These are phyloP conservation scores for Melanostigma gelatinosum DNA, from an alignment of 2,113 vertebrate genomes.

Conservation along the genomic window DNA sequence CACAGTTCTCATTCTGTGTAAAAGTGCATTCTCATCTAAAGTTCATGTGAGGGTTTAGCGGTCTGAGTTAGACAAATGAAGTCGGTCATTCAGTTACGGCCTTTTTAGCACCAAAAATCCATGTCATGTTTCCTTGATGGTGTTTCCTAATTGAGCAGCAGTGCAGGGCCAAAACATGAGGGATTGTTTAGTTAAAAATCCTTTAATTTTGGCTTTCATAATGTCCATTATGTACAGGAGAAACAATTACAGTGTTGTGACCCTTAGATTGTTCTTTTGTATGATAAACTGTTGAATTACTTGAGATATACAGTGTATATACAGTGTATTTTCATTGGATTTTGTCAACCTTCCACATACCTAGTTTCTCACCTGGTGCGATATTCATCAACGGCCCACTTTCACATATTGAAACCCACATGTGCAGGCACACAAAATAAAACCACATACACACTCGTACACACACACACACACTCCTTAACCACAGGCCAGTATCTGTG, in stretches of 20 bases:
- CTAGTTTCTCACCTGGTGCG: constrained; percentile 57
- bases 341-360: neutral
- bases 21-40: neutral
- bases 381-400: constrained; percentile 59
- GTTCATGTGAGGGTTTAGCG: neutral
- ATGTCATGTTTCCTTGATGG: neutral
- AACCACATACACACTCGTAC: constrained; percentile 23
- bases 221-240: neutral
- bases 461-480: constrained; percentile 58
- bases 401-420: constrained; percentile 71
- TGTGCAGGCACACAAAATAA: constrained; percentile 65
- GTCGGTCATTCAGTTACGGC: neutral
- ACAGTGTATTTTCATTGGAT: neutral
- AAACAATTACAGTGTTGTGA: neutral
- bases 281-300: neutral
- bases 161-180: neutral
- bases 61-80: neutral
- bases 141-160: neutral
- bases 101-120: neutral
- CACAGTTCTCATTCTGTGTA: neutral
- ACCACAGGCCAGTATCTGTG: constrained; percentile 73
- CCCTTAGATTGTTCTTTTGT: neutral
- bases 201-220: neutral
- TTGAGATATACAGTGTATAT: neutral
- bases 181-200: neutral